Base-by-base conservation (phyloP, 2,888 invertebrate species). In the Leptinotarsa juncta region DNA sequence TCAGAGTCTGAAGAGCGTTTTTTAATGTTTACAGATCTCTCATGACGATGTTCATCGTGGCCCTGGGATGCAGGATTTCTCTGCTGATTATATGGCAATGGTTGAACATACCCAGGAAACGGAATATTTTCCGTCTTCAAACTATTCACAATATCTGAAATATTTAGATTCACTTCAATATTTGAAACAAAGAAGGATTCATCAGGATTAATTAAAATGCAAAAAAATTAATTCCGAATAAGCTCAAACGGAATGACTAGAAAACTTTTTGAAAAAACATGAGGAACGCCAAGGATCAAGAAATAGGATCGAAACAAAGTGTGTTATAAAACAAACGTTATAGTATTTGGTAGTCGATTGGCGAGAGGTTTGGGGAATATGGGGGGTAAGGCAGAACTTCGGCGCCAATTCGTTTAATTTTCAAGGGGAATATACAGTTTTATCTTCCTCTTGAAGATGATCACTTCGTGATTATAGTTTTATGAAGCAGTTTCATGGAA, bases 111-210 rank as follows among this genome's bases (percentile, higher is more conserved):
- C 2, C 12, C 57, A 23, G 57, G 23, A 14, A 57, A 20, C 62
- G 55, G 50, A 10, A 75, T 65, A 16, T 16, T 65, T 10, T 71
- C 76, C 50, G 72, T 51, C 67, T 74, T 78, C 68, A 78, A 65
- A 49, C 72, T 72, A 53, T 70, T 73, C 48, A 78, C 74, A 15
- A 77, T 73, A 57, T 68, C 78, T 80, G 65, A 18, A 77, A 75
- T 10, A 42, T 42, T 42, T 42, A 42, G 42, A 42, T 42, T 10
- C 10, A 3, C 42, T 42, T 42, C 3, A 42, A 10, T 42, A 42
- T 42, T 42, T 10, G 42, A 42, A 42, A 10, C 42, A 50, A 72
- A 71, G 2, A 18, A n/a, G 53, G 3, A 10, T 18, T 10, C n/a
- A 53, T n/a, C 53, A 53, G 7, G 0, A 18, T n/a, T 16, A 5